Evolutionary conservation across 2,888 invertebrate genomes (phyloP).

Genomic region (Yponomeuta cagnagella): DNA sequence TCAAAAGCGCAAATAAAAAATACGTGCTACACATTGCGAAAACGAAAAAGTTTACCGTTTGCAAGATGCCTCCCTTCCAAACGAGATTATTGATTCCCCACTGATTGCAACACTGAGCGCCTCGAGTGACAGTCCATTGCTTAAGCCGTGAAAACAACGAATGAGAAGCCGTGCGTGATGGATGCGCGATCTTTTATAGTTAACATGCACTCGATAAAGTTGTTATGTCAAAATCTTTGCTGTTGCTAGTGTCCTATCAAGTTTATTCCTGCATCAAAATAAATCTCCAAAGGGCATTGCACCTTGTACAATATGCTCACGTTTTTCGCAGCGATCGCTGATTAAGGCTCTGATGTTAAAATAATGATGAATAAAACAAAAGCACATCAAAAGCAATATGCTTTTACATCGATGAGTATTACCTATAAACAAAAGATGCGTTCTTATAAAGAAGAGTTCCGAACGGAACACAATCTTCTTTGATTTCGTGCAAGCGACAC

Average conservation of each 20-base stretch:
- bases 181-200: slow-evolving; percentile 53
- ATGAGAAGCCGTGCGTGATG: slow-evolving; percentile 66
- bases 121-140: slow-evolving; percentile 17
- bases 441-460: slow-evolving; percentile 39
- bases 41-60: slow-evolving; percentile 58
- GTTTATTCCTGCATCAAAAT: background rate
- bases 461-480: slow-evolving; percentile 34
- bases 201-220: slow-evolving; percentile 2
- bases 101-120: slow-evolving; percentile 64
- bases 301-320: background rate
- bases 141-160: slow-evolving; percentile 71
- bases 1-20: slow-evolving; percentile 18
- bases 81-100: slow-evolving; percentile 36
- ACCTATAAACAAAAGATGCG: background rate
- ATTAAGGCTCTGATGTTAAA: background rate
- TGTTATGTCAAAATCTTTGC: background rate
- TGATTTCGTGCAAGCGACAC: slow-evolving; percentile 52
- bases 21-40: slow-evolving; percentile 48
- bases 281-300: background rate
- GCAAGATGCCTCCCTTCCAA: slow-evolving; percentile 53
- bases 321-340: background rate
- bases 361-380: slow-evolving; percentile 37
- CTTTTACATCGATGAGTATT: background rate
- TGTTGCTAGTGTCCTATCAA: background rate
- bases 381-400: slow-evolving; percentile 61